Evolutionary conservation across 2,797 vertebrate genomes (phyloP), one percentile per base, ranked within the genome.

Genomic region (Odontamblyopus rebecca): DNA sequence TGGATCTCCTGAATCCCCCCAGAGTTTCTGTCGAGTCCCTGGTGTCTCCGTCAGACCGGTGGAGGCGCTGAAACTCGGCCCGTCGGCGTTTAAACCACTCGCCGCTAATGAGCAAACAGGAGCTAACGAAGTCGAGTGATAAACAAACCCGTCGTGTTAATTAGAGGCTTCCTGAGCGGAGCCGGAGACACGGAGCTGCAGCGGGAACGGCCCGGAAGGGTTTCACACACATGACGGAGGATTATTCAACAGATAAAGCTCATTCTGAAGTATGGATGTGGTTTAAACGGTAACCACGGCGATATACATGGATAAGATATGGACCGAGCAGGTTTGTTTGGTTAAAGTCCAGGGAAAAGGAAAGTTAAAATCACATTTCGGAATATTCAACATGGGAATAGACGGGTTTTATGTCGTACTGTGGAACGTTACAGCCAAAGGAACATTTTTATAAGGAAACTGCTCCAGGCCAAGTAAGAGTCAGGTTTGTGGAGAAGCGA

Each of bases 21-120:
- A 23, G 23, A 23, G 23, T 23, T 1, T 23, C 23, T 23, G 23
- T 23, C 23, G 23, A 23, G 23, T 23, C 7, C 4, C 35, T 35
- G 6, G 6, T 1, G 35, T 35, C 0, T 26, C 38, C 38, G 61
- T 62, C 56, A 27, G 56, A 27, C n/a, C 11, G 13, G 35, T 13
- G 0, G 41, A 73, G 70, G 81, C 59, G 74, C 67, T 64, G 63
- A 69, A 65, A 73, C 41, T 54, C 9, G 12, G 32, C 7, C 67
- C 7, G 19, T 23, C 23, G 23, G 70, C 30, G 35, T 76, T 72
- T 69, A 67, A 76, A 67, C 19, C 26, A 19, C 19, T 27, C 19
- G 35, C 19, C 29, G 16, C 74, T 72, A 65, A 68, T 79, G 72
- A 74, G 71, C 77, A 67, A 67, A 76, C 61, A 68, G 69, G 50